Evolutionary conservation across 2,888 invertebrate species (phyloP), one percentile per base, ranked within the genome.

Genomic region (Drosophila formosana): DNA sequence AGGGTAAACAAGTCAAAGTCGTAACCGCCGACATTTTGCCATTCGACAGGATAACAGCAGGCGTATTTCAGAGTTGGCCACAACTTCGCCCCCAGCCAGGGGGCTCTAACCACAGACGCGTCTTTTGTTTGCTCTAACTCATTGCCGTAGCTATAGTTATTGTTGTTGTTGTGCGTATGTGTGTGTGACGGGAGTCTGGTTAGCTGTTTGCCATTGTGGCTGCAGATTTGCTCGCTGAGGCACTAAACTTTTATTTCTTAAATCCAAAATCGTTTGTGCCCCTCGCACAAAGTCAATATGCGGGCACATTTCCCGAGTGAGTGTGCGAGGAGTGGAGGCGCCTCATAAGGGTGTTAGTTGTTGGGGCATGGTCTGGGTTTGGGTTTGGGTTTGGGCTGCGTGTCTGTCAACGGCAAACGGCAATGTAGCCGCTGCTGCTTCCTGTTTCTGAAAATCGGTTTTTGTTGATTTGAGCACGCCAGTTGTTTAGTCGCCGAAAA

Each of bases 171-270:
- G 55, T 62, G 55, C 49, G 46, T 64, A 32, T 51, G 50, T 41
- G 55, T 53, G 53, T 56, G 61, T 66, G 71, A 63, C 51, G 53
- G 39, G 64, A 58, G 71, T 75, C 72, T 76, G 81, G 68, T 73
- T 83, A 70, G 51, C 69, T 83, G 89, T 77, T 74, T 89, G 85
- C 58, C 65, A 78, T 81, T 84, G 82, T 78, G 75, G 79, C 81
- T 80, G 63, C 86, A 75, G 83, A 88, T 89, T 89, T 89, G 75
- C 78, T 80, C 89, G 87, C 51, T 64, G 78, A 87, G 87, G 88
- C 77, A 83, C 89, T 89, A 83, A 89, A 89, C 83, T 83, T 83
- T 83, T 83, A 83, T 83, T 83, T 83, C 83, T 83, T 83, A 88
- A 83, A 83, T 85, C 80, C 82, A 58, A 81, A 83, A 89, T 85